Conservation (phyloP, 2,113 vertebrate genomes). For the Smithornis capensis region DNA sequence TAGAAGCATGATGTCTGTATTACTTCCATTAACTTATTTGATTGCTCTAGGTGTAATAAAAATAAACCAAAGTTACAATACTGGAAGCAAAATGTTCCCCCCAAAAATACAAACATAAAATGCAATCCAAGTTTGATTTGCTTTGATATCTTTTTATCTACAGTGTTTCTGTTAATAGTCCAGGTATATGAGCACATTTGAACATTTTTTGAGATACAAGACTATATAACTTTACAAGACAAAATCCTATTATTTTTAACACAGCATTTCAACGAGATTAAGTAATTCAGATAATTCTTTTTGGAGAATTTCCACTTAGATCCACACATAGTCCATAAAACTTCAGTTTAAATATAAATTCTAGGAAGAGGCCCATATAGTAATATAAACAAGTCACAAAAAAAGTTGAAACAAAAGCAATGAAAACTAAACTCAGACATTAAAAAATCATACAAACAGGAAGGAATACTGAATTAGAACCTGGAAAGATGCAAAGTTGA, state of each 20-base stretch:
- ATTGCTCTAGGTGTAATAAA: background rate
- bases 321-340: background rate
- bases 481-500: background rate
- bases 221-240: background rate
- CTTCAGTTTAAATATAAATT: background rate
- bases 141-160: background rate
- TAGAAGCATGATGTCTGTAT: background rate
- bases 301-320: background rate
- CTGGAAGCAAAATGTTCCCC: background rate
- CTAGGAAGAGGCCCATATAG: background rate
- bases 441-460: background rate
- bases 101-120: background rate
- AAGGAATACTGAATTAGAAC: background rate
- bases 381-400: background rate
- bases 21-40: background rate
- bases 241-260: background rate
- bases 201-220: background rate
- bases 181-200: background rate
- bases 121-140: background rate
- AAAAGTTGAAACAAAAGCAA: background rate
- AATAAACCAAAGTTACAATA: background rate
- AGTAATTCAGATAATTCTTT: background rate
- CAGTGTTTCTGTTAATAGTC: background rate
- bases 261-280: background rate
- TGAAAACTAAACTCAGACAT: background rate